Evolutionary conservation across 2,797 vertebrate genomes (phyloP), one percentile per base, ranked within the genome.

Genomic region (Aplochiton taeniatus): DNA sequence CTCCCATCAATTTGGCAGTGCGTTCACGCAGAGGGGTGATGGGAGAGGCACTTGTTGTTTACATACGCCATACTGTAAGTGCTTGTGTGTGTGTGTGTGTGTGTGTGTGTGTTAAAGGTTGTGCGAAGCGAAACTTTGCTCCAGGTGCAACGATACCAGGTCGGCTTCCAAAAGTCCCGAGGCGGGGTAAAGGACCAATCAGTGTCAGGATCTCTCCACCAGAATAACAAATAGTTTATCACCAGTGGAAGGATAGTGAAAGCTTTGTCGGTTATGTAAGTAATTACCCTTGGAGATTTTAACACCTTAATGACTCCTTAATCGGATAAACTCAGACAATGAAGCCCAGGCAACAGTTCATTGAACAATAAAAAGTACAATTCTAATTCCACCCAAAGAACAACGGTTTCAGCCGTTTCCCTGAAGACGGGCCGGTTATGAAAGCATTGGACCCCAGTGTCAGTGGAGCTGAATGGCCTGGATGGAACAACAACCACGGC

Each of bases 71-170:
- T 65, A 67, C 47, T 61, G 13, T 20, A 44, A 14, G 11, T 69
- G 56, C 51, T 42, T 65, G 59, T 66, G 54, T 44, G 45, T 74
- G 47, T 52, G 45, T 41, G 41, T 54, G 11, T 61, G 49, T 41
- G 8, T 43, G 43, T 72, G 41, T 47, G 18, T 17, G 46, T 45
- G 12, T 54, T 42, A n/a, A 8, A 16, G 19, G 41, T 44, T 51
- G 10, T 17, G 48, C 65, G 78, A 73, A 47, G 31, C 12, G 57
- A 65, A 54, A 64, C 70, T 66, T 75, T 3, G 67, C 80, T 76
- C 68, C 72, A 80, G 81, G 84, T 81, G 74, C 31, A 70, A 54
- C 48, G 71, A 82, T 60, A 66, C 56, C 50, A 56, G 11, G 5
- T 51, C 12, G 14, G 61, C 66, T 75, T 81, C 75, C 73, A 82